Conservation (phyloP, 2,888 invertebrate species). For the Bedellia somnulentella region DNA sequence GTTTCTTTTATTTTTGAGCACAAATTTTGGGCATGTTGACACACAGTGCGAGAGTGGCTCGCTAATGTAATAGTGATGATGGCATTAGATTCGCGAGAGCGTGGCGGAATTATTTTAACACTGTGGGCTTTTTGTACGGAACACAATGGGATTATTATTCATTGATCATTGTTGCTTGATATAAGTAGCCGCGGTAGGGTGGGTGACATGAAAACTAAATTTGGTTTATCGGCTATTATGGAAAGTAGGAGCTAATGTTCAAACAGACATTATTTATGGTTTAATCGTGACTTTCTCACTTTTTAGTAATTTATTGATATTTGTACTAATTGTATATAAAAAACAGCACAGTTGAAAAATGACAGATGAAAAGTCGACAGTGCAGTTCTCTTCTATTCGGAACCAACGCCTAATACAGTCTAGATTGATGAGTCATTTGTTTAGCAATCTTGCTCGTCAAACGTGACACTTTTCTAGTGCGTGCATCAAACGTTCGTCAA, state of each 20-base stretch:
- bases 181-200: constrained; percentile 52
- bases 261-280: constrained; percentile 49
- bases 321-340: no score
- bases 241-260: constrained; percentile 59
- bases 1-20: constrained; percentile 48
- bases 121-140: constrained; percentile 54
- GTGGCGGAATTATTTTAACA: constrained; percentile 55
- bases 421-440: no score
- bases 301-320: no score
- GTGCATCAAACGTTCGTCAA: no score
- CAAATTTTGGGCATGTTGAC: constrained; percentile 30
- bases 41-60: constrained; percentile 13
- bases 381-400: no score
- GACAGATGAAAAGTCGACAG: no score
- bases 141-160: constrained; percentile 60
- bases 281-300: constrained; percentile 51
- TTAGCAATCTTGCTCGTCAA: no score
- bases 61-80: constrained; percentile 58
- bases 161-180: constrained; percentile 60
- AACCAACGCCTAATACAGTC: no score
- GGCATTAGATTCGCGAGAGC: constrained; percentile 31
- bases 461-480: no score
- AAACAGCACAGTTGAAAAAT: no score
- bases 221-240: constrained; percentile 62
- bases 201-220: constrained; percentile 60